Evolutionary conservation across 2,888 invertebrate species (phyloP).

Genomic region (Slavum lentiscoides): DNA sequence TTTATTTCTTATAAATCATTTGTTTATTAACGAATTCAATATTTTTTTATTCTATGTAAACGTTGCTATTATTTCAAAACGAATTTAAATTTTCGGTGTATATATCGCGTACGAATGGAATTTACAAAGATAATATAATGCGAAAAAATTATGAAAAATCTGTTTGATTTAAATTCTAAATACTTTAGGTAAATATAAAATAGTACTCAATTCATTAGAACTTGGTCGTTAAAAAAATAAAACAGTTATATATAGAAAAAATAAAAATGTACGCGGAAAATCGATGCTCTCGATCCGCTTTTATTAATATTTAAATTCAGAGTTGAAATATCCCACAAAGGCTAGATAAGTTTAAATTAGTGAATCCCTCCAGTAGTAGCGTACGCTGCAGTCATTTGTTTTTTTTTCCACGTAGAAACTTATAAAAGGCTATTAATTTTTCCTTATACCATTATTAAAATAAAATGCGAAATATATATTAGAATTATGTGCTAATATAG

Average conservation of each 20-base stretch:
- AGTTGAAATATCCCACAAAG: constrained; percentile 23
- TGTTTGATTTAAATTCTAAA: background rate
- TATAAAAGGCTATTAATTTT: constrained; percentile 20
- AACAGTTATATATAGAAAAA: too few species aligned
- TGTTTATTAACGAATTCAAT: too few species aligned
- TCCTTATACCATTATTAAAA: background rate
- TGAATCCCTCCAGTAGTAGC: constrained; percentile 5
- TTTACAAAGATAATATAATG: too few species aligned
- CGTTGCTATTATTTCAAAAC: too few species aligned
- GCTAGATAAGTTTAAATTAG: constrained; percentile 34
- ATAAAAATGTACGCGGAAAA: background rate
- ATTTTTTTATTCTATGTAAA: too few species aligned
- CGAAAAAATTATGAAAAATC: too few species aligned
- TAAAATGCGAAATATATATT: background rate
- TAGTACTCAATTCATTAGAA: background rate
- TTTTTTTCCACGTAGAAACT: constrained; percentile 20
- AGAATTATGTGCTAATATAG: background rate
- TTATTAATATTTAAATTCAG: background rate
- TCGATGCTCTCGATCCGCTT: constrained; percentile 4
- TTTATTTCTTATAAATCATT: too few species aligned
- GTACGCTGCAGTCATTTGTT: background rate
- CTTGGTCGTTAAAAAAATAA: background rate
- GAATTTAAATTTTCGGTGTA: too few species aligned
- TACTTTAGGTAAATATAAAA: background rate
- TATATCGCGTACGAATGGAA: too few species aligned